These are phyloP conservation scores for Corvus hawaiiensis DNA, from an alignment of 2,113 vertebrate species.

Conservation along the genomic window DNA sequence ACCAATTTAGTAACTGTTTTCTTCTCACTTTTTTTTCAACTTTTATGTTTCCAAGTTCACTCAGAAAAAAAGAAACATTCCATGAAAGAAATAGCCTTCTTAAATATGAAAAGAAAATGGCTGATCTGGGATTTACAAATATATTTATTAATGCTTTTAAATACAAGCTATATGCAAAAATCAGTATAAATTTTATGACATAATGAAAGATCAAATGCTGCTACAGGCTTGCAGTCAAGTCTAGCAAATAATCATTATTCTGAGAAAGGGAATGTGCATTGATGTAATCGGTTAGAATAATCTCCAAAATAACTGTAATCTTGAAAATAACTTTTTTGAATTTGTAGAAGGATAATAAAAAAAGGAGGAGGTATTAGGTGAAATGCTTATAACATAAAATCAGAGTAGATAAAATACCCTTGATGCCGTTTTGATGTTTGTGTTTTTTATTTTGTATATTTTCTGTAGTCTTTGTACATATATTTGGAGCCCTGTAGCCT, in stretches of 20 bases:
- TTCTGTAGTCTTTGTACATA: not conserved
- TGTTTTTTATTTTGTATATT: not conserved
- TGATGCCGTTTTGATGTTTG: not conserved
- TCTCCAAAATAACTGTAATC: constrained; percentile 40
- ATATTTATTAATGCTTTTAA: constrained; percentile 6
- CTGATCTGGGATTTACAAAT: constrained; percentile 1
- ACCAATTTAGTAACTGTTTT: not conserved
- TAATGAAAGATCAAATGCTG: not conserved
- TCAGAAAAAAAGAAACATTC: not conserved
- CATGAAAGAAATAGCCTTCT: not conserved
- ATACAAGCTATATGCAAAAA: constrained; percentile 24
- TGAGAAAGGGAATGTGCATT: not conserved
- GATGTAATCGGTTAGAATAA: constrained; percentile 47
- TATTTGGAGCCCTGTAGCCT: not conserved
- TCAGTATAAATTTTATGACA: not conserved
- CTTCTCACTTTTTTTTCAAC: not conserved
- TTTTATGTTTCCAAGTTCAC: not conserved
- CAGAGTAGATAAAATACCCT: not conserved
- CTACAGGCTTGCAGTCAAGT: not conserved
- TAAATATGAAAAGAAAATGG: not conserved
- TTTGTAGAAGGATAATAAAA: constrained; percentile 26
- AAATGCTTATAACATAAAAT: not conserved
- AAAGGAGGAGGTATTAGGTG: not conserved
- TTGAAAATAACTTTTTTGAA: constrained; percentile 47
- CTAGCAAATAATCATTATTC: constrained; percentile 8